Evolutionary conservation across 2,113 vertebrate genomes (phyloP), one percentile per base, ranked within the genome.

Genomic region (Lophochroa leadbeateri): DNA sequence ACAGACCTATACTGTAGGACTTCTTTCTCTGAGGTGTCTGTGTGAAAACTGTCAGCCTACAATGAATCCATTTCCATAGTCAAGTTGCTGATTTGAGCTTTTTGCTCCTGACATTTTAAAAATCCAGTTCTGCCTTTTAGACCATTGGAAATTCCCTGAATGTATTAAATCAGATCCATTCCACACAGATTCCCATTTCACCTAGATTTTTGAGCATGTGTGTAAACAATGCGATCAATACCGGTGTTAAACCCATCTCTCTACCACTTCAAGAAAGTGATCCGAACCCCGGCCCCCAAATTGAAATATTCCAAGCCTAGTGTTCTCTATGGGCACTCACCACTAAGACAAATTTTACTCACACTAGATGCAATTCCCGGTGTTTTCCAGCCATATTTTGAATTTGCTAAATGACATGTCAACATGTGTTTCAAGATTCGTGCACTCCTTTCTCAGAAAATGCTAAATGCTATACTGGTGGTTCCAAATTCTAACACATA

Each of bases 1-100:
- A 37, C 14, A 67, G 15, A 47, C 7, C 2, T 44, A 0, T 9
- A 1, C 21, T n/a, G 7, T 6, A 41, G 19, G 31, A 12, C 24
- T 79, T 60, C 29, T 88, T 27, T 60, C 33, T 15, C 17, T 23
- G 6, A 91, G 27, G 8, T 69, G 44, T 14, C 35, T 89, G 76
- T 64, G 19, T 35, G n/a, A 7, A 35, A 76, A 61, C 29, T 60
- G 3, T 33, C 10, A 53, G 15, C 35, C 44, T 72, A 14, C 16
- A 43, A 15, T 33, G 3, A 72, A 72, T 27, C 19, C 11, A 20
- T 44, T 79, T 53, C 58, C 33, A 39, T 4, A n/a, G 4, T 55
- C 39, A 24, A 14, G 8, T 43, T 81, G 29, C 6, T 70, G 27
- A 65, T 57, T 57, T 57, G 55, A 52, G 5, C 13, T 81, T 19